phyloP scores from a whole-genome alignment of 2,888 invertebrate genomes.

The Rotaria socialis region DNA sequence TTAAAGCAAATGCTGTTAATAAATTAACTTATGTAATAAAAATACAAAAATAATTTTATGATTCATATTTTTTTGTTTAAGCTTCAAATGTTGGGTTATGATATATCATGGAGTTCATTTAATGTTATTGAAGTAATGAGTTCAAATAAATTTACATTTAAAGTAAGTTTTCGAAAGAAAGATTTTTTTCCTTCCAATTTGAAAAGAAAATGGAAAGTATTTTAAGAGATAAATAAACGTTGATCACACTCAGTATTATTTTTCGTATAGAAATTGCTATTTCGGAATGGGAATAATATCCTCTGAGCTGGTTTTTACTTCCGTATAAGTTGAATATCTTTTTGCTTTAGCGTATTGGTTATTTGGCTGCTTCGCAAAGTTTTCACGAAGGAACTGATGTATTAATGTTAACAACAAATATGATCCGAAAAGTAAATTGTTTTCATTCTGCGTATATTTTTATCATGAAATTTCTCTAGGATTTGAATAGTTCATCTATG shows the following conservation, averaged over 20 bases:
- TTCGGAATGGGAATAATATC: too few species aligned
- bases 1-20: conserved; percentile 96
- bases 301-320: too few species aligned
- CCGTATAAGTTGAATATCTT: background rate
- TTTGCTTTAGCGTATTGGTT: conserved; percentile 66
- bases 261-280: too few species aligned
- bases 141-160: conserved; percentile 91
- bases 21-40: conserved; percentile 87
- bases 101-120: conserved; percentile 99
- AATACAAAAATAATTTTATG: background rate
- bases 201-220: background rate
- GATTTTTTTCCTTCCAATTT: too few species aligned
- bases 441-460: too few species aligned
- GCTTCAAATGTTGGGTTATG: conserved; percentile 71
- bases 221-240: background rate
- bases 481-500: conserved; percentile 92
- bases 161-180: conserved; percentile 60
- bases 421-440: conserved; percentile 71
- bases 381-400: conserved; percentile 96
- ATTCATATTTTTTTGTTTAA: background rate
- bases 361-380: conserved; percentile 92
- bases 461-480: conserved; percentile 58
- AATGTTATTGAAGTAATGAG: conserved; percentile 98
- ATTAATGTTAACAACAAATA: conserved; percentile 96
- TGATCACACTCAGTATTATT: too few species aligned